Percentiles rank a stretch among this genome's conserved stretches.
Conservation (phyloP, 2,113 vertebrate species). For the Leucoraja erinaceus region DNA sequence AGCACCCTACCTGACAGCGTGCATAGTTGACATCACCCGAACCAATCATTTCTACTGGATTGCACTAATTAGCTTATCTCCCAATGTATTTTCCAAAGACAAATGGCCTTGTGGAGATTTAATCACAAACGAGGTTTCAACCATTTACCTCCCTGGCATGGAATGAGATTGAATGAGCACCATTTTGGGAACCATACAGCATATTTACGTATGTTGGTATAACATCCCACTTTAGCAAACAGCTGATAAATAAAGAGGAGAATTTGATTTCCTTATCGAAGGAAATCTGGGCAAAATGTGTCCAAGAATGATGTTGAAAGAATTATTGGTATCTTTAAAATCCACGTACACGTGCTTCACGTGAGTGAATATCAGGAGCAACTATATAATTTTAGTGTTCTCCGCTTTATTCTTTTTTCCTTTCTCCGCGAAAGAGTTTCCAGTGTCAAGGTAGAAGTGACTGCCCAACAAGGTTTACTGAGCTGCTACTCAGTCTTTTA, state of each 20-base stretch:
- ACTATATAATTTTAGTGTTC: not conserved
- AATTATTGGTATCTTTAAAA: not conserved
- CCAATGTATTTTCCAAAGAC: not conserved
- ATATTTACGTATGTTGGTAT: no score
- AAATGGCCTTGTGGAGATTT: not conserved
- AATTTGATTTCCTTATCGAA: not conserved
- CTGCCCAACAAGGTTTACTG: slow-evolving; percentile 62
- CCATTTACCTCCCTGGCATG: no score
- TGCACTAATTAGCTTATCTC: not conserved
- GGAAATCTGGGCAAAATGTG: no score
- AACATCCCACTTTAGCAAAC: no score
- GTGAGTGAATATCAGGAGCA: not conserved
- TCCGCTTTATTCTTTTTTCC: slow-evolving; percentile 17
- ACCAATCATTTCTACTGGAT: not conserved
- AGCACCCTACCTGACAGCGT: not conserved
- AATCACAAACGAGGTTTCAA: not conserved
- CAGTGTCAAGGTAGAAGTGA: slow-evolving; percentile 20
- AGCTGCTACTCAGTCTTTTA: slow-evolving; percentile 62
- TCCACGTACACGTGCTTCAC: not conserved
- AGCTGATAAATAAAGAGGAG: not conserved
- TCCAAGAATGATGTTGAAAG: not conserved
- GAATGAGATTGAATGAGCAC: no score
- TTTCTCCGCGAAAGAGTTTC: slow-evolving; percentile 1
- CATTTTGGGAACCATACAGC: no score
- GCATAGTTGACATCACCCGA: not conserved